phyloP scores from a whole-genome alignment of 2,113 vertebrate species.

The Aythya baeri region DNA sequence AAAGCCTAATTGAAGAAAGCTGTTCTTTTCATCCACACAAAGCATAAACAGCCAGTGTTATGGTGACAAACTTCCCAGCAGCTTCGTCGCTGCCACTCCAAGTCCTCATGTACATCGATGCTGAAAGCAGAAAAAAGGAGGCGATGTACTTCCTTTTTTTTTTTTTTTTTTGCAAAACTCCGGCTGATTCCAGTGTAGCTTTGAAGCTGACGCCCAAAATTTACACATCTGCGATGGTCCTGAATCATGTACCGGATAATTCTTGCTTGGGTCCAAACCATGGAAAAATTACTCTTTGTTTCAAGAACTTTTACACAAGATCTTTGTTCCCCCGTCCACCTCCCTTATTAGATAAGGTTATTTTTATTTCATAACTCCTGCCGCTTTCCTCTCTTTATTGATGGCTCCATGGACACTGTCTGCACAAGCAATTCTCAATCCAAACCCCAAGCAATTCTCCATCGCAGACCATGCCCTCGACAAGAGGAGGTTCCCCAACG shows the following conservation, averaged over 20 bases:
- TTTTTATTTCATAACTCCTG: neutral
- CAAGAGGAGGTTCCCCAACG: neutral
- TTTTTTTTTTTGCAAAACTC: neutral
- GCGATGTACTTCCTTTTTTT: neutral
- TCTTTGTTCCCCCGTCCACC: neutral
- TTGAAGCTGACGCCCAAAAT: neutral
- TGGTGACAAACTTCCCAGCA: constrained; percentile 71
- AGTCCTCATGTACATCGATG: constrained; percentile 6
- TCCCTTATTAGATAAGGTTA: neutral
- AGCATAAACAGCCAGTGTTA: constrained; percentile 61
- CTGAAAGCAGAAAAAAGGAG: constrained; percentile 6
- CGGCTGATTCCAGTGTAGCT: neutral
- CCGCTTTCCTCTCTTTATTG: neutral
- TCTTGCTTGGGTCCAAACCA: neutral
- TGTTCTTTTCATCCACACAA: constrained; percentile 66
- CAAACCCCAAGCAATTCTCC: neutral
- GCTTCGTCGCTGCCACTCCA: constrained; percentile 48
- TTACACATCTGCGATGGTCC: neutral
- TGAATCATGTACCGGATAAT: neutral
- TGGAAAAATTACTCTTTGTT: neutral
- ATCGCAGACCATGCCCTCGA: accelerated
- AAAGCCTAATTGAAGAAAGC: constrained; percentile 70
- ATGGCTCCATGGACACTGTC: neutral
- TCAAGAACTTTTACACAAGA: neutral
- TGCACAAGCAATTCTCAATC: neutral